phyloP scores from a whole-genome alignment of 2,888 invertebrate species.

The Oscheius onirici region DNA sequence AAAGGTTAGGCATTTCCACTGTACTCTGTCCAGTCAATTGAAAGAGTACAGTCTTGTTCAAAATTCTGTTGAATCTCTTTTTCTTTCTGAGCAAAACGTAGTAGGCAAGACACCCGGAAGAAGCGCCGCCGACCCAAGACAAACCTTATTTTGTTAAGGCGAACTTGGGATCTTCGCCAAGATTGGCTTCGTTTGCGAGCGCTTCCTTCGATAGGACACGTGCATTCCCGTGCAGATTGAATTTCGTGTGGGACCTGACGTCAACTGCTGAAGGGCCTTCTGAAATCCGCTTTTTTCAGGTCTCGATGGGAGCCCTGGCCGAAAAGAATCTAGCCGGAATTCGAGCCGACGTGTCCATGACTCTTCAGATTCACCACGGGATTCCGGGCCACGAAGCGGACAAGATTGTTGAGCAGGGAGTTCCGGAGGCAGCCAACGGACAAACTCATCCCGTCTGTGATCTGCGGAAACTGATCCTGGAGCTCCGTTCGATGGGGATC shows the following conservation, averaged over 20 bases:
- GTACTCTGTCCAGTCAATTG: no score
- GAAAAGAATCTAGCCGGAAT: constrained; percentile 60
- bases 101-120: constrained; percentile 9
- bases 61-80: no score
- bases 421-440: constrained; percentile 57
- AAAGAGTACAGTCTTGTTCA: no score
- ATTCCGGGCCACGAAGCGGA: constrained; percentile 46
- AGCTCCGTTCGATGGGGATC: constrained; percentile 71
- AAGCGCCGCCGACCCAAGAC: no score
- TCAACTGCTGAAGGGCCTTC: neutral
- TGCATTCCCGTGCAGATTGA: constrained; percentile 25
- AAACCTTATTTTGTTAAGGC: no score
- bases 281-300: constrained; percentile 37
- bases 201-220: constrained; percentile 17
- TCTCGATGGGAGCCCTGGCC: constrained; percentile 59
- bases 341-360: constrained; percentile 54
- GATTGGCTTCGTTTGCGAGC: constrained; percentile 30
- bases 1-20: constrained; percentile 42
- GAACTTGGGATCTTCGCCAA: neutral
- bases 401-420: constrained; percentile 42
- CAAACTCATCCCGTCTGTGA: constrained; percentile 69
- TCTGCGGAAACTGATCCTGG: constrained; percentile 71
- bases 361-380: constrained; percentile 48
- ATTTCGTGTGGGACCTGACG: constrained; percentile 29
- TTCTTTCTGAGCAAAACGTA: no score